Evolutionary conservation across 2,797 vertebrate species (phyloP), one percentile per base, ranked within the genome.

Genomic region (Notolepis coatsorum): DNA sequence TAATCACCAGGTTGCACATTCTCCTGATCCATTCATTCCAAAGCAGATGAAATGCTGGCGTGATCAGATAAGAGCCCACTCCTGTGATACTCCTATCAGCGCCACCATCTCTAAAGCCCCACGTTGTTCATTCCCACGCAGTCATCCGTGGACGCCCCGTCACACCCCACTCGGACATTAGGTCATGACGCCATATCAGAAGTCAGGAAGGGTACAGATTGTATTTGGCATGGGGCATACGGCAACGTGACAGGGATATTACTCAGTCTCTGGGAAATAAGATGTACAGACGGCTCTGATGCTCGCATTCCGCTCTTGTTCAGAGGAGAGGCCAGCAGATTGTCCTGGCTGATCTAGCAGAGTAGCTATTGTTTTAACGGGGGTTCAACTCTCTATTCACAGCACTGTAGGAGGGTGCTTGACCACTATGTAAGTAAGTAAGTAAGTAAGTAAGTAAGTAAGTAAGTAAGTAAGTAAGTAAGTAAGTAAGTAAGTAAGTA

Each of bases 301-400:
- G 47, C 51, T 46, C 0, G 2, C 61, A 80, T 82, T 84, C 77
- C 65, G 74, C 65, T 67, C 71, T 66, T 24, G 75, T 84, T 77
- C 49, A 60, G 71, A 53, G 7, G 31, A 35, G 58, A 58, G 61
- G 53, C 43, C 7, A 42, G 38, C 47, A 60, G 42, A 64, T 57
- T 24, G 23, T 18, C 27, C 46, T 13, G 20, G 46, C 25, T 50
- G n/a, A 57, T 67, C 47, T 51, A 24, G 41, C 24, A 48, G 41
- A 54, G 10, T 10, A 6, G 52, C 46, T 63, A 18, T 54, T 67
- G 43, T 65, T 58, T n/a, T 23, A 65, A 25, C 18, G 28, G 24
- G n/a, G 47, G 37, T 23, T 1, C n/a, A 21, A 18, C 21, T 21
- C 2, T 47, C 47, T 50, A n/a, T 28, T 50, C 28, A 18, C 7